Conservation (phyloP, 1,140 invertebrate genomes). For the Neuroterus valhalla region DNA sequence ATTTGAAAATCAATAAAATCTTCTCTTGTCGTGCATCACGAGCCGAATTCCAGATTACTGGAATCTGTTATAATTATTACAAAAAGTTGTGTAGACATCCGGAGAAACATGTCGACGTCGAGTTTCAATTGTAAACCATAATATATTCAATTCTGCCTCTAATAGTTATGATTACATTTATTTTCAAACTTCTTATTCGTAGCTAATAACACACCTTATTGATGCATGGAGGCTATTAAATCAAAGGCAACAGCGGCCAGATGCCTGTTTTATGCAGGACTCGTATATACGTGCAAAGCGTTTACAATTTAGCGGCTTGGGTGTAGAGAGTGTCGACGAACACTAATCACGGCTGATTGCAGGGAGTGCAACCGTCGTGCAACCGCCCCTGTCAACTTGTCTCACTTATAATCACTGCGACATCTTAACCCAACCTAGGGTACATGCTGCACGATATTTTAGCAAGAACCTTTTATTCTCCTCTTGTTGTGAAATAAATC, state of each 20-base stretch:
- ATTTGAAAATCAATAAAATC: no score
- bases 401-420: constrained; percentile 54
- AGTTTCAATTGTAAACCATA: constrained; percentile 1
- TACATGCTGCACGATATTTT: constrained; percentile 52
- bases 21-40: no score
- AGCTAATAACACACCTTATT: background rate
- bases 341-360: constrained; percentile 70
- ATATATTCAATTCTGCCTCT: constrained; percentile 4
- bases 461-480: constrained; percentile 53
- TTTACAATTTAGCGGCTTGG: constrained; percentile 67
- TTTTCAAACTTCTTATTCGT: constrained; percentile 10
- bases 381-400: constrained; percentile 70
- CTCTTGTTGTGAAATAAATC: constrained; percentile 37
- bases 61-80: background rate
- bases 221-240: constrained; percentile 31
- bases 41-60: no score
- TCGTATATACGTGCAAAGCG: constrained; percentile 46
- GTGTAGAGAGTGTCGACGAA: constrained; percentile 63
- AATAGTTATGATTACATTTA: constrained; percentile 19
- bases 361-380: constrained; percentile 63
- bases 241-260: background rate
- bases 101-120: constrained; percentile 17
- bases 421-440: constrained; percentile 60
- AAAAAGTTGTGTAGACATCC: background rate
- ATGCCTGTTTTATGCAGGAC: constrained; percentile 24